These are phyloP conservation scores for Vimba vimba DNA, from an alignment of 2,113 vertebrate species.

Conservation along the genomic window DNA sequence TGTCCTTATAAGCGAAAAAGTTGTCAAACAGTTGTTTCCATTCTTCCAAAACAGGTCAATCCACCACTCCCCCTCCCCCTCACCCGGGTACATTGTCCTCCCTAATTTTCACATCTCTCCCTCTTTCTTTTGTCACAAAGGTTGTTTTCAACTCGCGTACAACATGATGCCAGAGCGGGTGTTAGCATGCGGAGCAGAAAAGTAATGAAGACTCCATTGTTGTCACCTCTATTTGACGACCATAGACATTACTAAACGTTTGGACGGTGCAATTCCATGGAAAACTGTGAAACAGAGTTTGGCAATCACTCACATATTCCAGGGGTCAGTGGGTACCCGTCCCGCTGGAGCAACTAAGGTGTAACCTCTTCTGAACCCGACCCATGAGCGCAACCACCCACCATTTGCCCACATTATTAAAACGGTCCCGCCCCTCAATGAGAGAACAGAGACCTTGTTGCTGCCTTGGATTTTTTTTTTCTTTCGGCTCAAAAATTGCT, in stretches of 20 bases:
- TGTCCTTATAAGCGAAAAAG: not conserved
- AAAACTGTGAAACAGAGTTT: constrained; percentile 45
- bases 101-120: not conserved
- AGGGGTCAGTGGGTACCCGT: constrained; percentile 54
- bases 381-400: constrained; percentile 39
- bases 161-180: not conserved
- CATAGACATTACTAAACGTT: constrained; percentile 52
- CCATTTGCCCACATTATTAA: constrained; percentile 48
- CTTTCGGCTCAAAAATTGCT: constrained; percentile 6
- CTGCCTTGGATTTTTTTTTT: constrained; percentile 24
- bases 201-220: constrained; percentile 46
- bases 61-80: too few relatives aligned
- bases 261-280: constrained; percentile 38
- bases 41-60: not conserved
- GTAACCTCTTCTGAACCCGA: constrained; percentile 47
- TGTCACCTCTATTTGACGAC: constrained; percentile 43
- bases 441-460: constrained; percentile 30
- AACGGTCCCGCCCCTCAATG: constrained; percentile 28
- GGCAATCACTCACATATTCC: constrained; percentile 41
- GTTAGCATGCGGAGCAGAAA: constrained; percentile 17
- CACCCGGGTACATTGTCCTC: not conserved
- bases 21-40: not conserved
- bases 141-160: constrained; percentile 19
- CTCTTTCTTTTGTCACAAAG: constrained; percentile 37
- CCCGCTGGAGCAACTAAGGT: constrained; percentile 41